phyloP scores from a whole-genome alignment of 1,140 invertebrate species.

The Lepidurus apus region DNA sequence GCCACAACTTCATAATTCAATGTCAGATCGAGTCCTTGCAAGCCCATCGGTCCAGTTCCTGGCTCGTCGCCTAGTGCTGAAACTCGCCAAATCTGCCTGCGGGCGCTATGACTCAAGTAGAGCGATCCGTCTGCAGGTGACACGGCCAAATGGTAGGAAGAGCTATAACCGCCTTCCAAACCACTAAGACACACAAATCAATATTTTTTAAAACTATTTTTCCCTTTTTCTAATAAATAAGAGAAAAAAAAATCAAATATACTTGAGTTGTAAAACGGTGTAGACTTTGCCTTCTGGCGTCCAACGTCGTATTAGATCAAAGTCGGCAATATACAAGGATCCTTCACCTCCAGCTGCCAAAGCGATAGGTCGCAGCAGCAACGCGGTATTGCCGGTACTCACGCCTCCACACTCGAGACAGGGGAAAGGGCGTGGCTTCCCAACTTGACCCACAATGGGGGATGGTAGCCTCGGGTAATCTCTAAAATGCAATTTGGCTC shows the following conservation, averaged over 20 bases:
- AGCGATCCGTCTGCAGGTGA: slow-evolving; percentile 90
- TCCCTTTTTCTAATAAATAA: background rate
- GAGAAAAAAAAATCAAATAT: slow-evolving; percentile 38
- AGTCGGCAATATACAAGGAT: slow-evolving; percentile 93
- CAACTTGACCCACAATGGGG: slow-evolving; percentile 83
- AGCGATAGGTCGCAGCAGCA: slow-evolving; percentile 83
- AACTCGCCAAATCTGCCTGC: slow-evolving; percentile 64
- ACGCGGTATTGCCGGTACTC: slow-evolving; percentile 70
- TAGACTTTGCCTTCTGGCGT: slow-evolving; percentile 85
- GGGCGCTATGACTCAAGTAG: slow-evolving; percentile 92
- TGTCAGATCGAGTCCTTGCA: slow-evolving; percentile 67
- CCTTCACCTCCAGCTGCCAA: slow-evolving; percentile 91
- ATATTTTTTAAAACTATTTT: background rate
- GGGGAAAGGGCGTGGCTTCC: slow-evolving; percentile 68
- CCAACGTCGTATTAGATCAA: slow-evolving; percentile 88
- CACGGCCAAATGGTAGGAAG: slow-evolving; percentile 78
- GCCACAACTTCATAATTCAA: slow-evolving; percentile 85
- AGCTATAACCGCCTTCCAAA: slow-evolving; percentile 16
- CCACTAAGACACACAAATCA: background rate
- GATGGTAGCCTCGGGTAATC: slow-evolving; percentile 59
- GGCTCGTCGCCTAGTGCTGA: slow-evolving; percentile 28
- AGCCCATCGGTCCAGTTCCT: slow-evolving; percentile 51
- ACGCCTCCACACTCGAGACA: slow-evolving; percentile 75
- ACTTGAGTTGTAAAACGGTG: slow-evolving; percentile 89
- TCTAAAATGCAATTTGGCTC: slow-evolving; percentile 81